Conservation (phyloP, 1,140 invertebrate genomes). For the Apis florea region DNA sequence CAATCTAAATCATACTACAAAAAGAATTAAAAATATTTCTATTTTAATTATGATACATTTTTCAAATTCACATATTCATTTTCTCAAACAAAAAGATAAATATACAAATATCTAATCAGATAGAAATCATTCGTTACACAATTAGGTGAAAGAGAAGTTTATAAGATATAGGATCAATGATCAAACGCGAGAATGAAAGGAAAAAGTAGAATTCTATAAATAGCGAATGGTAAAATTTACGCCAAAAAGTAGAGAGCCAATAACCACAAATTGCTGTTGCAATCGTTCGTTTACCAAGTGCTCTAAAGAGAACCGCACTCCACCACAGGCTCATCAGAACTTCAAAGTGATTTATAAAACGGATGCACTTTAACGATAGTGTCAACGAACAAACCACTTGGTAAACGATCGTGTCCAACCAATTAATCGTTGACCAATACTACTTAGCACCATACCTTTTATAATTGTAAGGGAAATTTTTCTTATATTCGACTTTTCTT, state of each 20-base stretch:
- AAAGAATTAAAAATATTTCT: too few species aligned
- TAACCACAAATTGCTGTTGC: conserved; percentile 47
- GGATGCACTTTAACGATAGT: conserved; percentile 26
- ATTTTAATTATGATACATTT: too few species aligned
- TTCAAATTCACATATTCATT: too few species aligned
- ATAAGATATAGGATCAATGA: neutral
- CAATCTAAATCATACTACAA: too few species aligned
- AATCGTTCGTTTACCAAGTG: conserved; percentile 38
- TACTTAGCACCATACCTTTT: too few species aligned
- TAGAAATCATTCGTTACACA: neutral
- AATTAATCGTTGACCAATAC: neutral
- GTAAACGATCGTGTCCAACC: neutral
- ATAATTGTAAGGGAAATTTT: neutral
- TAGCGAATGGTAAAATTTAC: conserved; percentile 22
- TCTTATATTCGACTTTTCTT: neutral
- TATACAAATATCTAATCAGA: neutral
- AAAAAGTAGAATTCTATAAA: too few species aligned
- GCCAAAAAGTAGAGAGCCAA: conserved; percentile 45
- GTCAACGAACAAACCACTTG: conserved; percentile 34
- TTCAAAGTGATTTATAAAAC: conserved; percentile 56
- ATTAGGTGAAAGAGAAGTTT: neutral
- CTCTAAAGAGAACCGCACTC: conserved; percentile 21
- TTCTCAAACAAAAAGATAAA: neutral
- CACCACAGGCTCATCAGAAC: conserved; percentile 31
- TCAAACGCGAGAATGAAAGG: neutral